Conservation (phyloP, 2,888 invertebrate genomes). For the Plusia festucae region DNA sequence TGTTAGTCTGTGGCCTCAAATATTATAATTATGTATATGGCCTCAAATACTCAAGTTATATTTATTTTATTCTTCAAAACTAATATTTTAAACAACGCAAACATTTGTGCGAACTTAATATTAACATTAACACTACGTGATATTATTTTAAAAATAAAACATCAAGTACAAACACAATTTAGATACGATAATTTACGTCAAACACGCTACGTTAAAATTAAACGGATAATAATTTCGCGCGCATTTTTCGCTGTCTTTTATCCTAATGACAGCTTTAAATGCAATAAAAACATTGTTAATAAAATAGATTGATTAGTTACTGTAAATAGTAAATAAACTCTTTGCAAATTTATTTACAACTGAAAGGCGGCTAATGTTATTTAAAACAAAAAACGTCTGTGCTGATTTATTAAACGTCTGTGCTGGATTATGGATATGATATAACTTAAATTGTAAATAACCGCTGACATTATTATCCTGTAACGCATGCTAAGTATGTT, state of each 20-base stretch:
- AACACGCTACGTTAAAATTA: background rate
- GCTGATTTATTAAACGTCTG: too few species aligned
- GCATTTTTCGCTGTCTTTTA: conserved; percentile 2
- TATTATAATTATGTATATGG: background rate
- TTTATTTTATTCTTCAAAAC: background rate
- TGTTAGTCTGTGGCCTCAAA: background rate
- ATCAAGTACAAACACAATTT: background rate
- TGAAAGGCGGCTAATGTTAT: too few species aligned
- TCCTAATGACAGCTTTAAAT: conserved; percentile 24
- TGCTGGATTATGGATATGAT: too few species aligned
- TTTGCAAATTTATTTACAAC: too few species aligned
- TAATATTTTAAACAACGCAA: background rate
- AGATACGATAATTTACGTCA: background rate
- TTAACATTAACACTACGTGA: background rate
- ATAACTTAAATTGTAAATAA: too few species aligned
- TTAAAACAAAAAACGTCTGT: too few species aligned
- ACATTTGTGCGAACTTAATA: background rate
- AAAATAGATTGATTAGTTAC: background rate
- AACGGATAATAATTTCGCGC: conserved; percentile 4
- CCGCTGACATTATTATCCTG: too few species aligned
- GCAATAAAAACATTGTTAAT: background rate
- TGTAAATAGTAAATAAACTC: background rate
- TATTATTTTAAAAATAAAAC: background rate
- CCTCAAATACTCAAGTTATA: background rate
- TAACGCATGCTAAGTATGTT: too few species aligned